Percentiles rank a stretch among this genome's conserved stretches.
These are phyloP conservation scores for Lutraria lutraria DNA, from an alignment of 2,888 invertebrate species.

Conservation along the genomic window DNA sequence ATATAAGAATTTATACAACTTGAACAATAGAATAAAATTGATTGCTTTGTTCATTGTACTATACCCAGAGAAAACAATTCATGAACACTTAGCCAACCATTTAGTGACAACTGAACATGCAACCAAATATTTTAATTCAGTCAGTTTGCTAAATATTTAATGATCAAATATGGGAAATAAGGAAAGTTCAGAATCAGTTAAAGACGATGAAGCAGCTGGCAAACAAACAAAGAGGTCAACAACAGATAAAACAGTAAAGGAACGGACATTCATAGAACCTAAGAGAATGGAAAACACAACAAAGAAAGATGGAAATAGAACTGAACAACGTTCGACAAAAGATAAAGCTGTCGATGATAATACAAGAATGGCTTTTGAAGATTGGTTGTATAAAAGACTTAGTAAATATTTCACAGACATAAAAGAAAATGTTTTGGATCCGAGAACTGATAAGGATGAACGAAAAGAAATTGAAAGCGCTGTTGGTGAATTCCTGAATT, in stretches of 20 bases:
- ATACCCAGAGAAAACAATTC: not conserved
- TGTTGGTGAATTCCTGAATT: slow-evolving; percentile 49
- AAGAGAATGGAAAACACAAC: not conserved
- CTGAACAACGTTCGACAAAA: not conserved
- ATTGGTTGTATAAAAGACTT: slow-evolving; percentile 52
- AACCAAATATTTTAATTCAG: not conserved
- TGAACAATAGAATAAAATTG: not conserved
- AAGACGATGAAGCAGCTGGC: not conserved
- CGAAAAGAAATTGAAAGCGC: slow-evolving; percentile 43
- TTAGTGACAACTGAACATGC: not conserved
- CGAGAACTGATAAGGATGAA: slow-evolving; percentile 33
- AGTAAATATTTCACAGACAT: slow-evolving; percentile 60
- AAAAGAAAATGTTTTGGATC: slow-evolving; percentile 43
- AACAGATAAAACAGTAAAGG: not conserved
- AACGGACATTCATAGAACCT: slow-evolving; percentile 27
- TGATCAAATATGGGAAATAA: slow-evolving; percentile 30
- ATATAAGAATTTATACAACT: not conserved
- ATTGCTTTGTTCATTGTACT: not conserved
- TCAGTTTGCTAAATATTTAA: not conserved
- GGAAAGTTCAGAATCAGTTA: slow-evolving; percentile 17
- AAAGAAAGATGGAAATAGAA: slow-evolving; percentile 29
- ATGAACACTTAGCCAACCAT: not conserved
- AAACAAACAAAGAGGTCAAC: not conserved
- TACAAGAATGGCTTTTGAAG: slow-evolving; percentile 50
- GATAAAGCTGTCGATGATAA: slow-evolving; percentile 32